Evolutionary conservation across 2,113 vertebrate genomes (phyloP), one percentile per base, ranked within the genome.

Genomic region (Bufo bufo): DNA sequence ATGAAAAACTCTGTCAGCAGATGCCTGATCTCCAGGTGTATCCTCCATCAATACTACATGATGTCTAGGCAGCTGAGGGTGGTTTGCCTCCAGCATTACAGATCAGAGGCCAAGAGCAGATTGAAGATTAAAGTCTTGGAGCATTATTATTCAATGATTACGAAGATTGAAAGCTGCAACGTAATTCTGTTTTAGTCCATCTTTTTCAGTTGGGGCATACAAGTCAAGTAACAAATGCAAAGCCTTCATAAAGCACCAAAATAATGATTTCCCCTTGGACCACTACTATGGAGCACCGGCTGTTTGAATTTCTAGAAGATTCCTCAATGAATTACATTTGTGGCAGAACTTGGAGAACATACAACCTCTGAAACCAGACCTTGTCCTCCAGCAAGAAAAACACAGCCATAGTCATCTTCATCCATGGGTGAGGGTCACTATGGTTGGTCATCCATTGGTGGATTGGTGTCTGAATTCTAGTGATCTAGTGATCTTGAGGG

Each of bases 101-200:
- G 59, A 82, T 82, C 59, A 66, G 43, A 82, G 81, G 58, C 59
- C 81, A 66, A 66, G 19, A 82, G 59, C 45, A 49, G 59, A n/a
- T 50, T 66, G 61, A 82, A 19, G 58, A 82, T 82, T 66, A 82
- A 82, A 66, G 45, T 50, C 19, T 50, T 19, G 61, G 47, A 50
- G n/a, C 61, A 66, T 66, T 82, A 59, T 45, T 82, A 82, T 82
- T 82, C 81, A 82, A 50, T 82, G 61, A 45, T 11, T 65, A 66
- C 61, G 50, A 82, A 82, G 81, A 66, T 82, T 45, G 50, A 47
- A 82, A 23, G 59, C 10, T 63, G 14, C 81, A 66, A 23, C 3
- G 13, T 23, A 17, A 80, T 80, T n/a, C 54, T 59, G 45, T 50
- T 5, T 49, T 61, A 13, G 61, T 49, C 61, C 61, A n/a, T 13